Percentiles rank a stretch among this genome's conserved stretches.
Conservation (phyloP, 2,888 invertebrate species). For the Alcis repandata region DNA sequence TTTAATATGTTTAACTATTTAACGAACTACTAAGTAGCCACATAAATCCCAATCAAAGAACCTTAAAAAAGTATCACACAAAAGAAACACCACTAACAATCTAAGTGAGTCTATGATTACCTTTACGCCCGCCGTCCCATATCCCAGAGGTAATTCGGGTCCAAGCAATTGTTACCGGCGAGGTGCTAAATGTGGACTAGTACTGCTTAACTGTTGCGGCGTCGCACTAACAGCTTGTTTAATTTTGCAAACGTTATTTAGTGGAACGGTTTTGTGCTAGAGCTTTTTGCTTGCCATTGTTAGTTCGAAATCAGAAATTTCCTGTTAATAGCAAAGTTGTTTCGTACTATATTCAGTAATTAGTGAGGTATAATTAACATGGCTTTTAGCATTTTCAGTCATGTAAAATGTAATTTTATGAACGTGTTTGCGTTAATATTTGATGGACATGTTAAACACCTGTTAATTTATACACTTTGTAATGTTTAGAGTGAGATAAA, state of each 20-base stretch:
- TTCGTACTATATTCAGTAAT: background rate
- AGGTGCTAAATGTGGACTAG: conserved; percentile 66
- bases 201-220: conserved; percentile 64
- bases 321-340: background rate
- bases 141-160: conserved; percentile 31
- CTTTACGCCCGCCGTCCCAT: conserved; percentile 34
- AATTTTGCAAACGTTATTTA: conserved; percentile 80
- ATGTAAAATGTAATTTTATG: too few relatives aligned
- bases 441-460: too few relatives aligned
- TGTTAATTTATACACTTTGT: too few relatives aligned
- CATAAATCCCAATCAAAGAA: background rate
- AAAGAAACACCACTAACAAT: conserved; percentile 7
- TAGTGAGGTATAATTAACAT: background rate
- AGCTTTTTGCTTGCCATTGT: background rate
- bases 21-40: background rate
- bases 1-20: background rate
- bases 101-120: conserved; percentile 25
- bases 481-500: too few relatives aligned
- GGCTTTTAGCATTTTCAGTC: background rate
- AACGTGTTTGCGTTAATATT: too few relatives aligned
- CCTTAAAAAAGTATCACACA: conserved; percentile 6
- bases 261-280: conserved; percentile 41
- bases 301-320: conserved; percentile 6
- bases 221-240: conserved; percentile 66
- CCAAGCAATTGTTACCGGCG: conserved; percentile 62